Conservation (phyloP, 2,113 vertebrate genomes). For the Plestiodon gilberti region DNA sequence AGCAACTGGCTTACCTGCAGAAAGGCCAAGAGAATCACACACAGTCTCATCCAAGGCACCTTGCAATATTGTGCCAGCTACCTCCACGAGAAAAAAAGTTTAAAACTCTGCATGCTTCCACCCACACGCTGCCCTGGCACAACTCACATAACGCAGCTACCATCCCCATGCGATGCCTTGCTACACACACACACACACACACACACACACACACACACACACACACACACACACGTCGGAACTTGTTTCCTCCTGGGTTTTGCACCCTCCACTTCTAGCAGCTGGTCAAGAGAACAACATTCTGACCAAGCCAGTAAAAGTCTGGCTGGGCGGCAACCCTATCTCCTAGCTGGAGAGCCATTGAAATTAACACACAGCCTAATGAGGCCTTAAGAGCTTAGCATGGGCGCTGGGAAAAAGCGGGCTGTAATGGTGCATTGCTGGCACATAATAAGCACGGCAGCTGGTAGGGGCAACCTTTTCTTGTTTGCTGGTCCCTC, state of each 20-base stretch:
- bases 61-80: neutral
- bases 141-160: too few relatives aligned
- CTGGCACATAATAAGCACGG: neutral
- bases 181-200: too few relatives aligned
- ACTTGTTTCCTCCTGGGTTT: too few relatives aligned
- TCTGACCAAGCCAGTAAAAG: too few relatives aligned
- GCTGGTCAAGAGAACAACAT: neutral
- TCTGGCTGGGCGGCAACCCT: neutral
- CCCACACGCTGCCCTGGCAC: too few relatives aligned
- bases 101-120: neutral
- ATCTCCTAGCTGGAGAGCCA: neutral
- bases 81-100: too few relatives aligned
- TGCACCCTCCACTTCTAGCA: neutral
- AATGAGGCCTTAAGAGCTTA: neutral
- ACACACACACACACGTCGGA: neutral
- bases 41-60: too few relatives aligned
- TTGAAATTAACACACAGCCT: neutral
- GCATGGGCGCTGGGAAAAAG: neutral
- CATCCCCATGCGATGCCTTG: too few relatives aligned
- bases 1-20: neutral
- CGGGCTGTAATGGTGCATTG: neutral
- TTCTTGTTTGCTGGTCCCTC: slow-evolving; percentile 20
- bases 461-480: neutral
- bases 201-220: too few relatives aligned
- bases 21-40: neutral